Evolutionary conservation across 2,113 vertebrate genomes (phyloP).

Genomic region (Dendrocopos noguchii): DNA sequence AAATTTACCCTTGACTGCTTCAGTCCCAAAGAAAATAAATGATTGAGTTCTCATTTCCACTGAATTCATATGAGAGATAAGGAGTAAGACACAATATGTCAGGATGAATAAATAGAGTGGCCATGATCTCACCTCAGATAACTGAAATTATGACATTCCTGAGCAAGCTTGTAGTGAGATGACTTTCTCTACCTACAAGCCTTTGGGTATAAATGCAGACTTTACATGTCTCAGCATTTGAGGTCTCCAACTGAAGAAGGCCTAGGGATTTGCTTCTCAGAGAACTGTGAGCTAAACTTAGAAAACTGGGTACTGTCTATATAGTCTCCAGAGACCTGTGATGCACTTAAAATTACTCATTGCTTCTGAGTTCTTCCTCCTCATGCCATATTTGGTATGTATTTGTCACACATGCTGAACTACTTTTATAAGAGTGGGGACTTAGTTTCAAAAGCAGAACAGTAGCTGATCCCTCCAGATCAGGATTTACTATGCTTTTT

Average conservation of each 20-base stretch:
- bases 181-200: not conserved
- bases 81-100: not conserved
- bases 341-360: not conserved
- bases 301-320: not conserved
- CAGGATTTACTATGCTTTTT: not conserved
- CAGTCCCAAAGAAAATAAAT: not conserved
- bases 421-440: not conserved
- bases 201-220: not conserved
- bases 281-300: not conserved
- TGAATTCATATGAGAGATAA: not conserved
- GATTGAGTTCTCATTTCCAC: not conserved
- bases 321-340: too few species aligned
- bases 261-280: not conserved
- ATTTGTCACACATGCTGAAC: not conserved
- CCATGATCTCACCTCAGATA: not conserved
- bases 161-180: not conserved
- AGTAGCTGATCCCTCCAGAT: not conserved
- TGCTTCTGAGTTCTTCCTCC: not conserved
- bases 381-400: accelerated
- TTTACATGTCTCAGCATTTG: not conserved
- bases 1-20: not conserved
- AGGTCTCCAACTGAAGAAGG: not conserved
- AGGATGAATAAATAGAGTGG: not conserved
- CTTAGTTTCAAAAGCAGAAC: not conserved
- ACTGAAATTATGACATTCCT: not conserved